These are phyloP conservation scores for Carpatolechia fugitivella DNA, from an alignment of 2,888 invertebrate genomes.

Conservation along the genomic window DNA sequence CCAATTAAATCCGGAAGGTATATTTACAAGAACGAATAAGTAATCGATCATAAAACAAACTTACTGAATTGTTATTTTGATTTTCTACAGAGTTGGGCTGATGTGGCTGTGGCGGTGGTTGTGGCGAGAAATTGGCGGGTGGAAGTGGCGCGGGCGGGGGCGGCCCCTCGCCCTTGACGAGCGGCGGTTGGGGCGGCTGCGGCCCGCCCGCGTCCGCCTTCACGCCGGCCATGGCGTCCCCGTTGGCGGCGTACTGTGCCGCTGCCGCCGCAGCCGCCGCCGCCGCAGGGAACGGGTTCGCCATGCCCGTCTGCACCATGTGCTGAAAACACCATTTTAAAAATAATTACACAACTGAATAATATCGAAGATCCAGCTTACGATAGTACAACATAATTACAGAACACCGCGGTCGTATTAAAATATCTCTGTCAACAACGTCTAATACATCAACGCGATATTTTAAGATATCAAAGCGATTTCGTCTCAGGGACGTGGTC, in stretches of 20 bases:
- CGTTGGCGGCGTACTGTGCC: conserved; percentile 79
- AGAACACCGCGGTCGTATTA: background rate
- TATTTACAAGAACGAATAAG: too few species aligned
- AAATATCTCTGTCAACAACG: conserved; percentile 6
- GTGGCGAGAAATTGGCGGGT: conserved; percentile 70
- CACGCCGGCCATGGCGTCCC: conserved; percentile 75
- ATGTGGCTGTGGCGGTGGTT: conserved; percentile 63
- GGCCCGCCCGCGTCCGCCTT: conserved; percentile 68
- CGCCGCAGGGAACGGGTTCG: conserved; percentile 84
- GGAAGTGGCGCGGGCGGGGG: conserved; percentile 68
- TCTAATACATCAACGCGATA: conserved; percentile 29
- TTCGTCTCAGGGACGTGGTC: conserved; percentile 54
- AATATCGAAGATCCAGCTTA: background rate
- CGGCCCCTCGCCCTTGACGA: conserved; percentile 76
- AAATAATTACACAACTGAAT: background rate
- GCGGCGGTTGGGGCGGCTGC: conserved; percentile 62
- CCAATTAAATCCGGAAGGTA: too few species aligned
- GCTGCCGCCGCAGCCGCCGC: conserved; percentile 81
- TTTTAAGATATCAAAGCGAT: conserved; percentile 40
- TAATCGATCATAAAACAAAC: conserved; percentile 33
- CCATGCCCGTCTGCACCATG: conserved; percentile 96
- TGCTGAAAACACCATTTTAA: conserved; percentile 82
- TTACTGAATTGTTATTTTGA: conserved; percentile 71
- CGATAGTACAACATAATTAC: background rate
- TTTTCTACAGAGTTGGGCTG: conserved; percentile 80